Base-by-base conservation (phyloP, 2,797 vertebrate species). In the Alectoris magna region DNA sequence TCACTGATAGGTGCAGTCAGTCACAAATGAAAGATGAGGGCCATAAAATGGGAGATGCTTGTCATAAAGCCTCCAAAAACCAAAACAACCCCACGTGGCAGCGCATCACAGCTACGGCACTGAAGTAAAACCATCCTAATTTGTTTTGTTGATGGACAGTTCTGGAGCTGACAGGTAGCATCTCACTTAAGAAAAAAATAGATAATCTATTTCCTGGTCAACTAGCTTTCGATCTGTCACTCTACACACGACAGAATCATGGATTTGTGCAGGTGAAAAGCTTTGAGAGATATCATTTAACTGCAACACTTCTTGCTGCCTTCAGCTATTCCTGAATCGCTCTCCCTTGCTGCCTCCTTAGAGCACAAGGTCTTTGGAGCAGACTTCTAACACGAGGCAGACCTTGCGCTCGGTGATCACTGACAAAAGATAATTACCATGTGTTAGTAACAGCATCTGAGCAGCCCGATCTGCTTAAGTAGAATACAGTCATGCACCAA, bases 361-460 rank as follows among this genome's bases (percentile, higher is more conserved):
- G 51, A 93, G 64, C 59, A 63, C 63, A 26, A 89, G 72, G 66
- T 77, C 84, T 91, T 91, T 75, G 84, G 81, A 89, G 78, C 43
- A 94, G 90, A 48, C 67, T 95, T 71, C 0, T 12, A 93, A 74
- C 73, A 72, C 31, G 17, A 89, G 75, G 58, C 79, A 95, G 85
- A 85, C 60, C 91, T 91, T 86, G 83, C 82, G 93, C 64, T 64
- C 44, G 46, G 73, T 95, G 83, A 82, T 29, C 2, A 3, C 76
- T 94, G 85, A 86, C 70, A 75, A 86, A 94, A 92, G 83, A 69
- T 91, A 94, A 92, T 95, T 91, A 73, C 67, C n/a, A 5, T 38
- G 89, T 78, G 56, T 81, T 81, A 41, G 14, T 66, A 90, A 83
- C 68, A 90, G 74, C 68, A 74, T 68, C 60, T 55, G 81, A 96